Evolutionary conservation across 2,797 vertebrate species (phyloP), one percentile per base, ranked within the genome.

Genomic region (Falco concolor): DNA sequence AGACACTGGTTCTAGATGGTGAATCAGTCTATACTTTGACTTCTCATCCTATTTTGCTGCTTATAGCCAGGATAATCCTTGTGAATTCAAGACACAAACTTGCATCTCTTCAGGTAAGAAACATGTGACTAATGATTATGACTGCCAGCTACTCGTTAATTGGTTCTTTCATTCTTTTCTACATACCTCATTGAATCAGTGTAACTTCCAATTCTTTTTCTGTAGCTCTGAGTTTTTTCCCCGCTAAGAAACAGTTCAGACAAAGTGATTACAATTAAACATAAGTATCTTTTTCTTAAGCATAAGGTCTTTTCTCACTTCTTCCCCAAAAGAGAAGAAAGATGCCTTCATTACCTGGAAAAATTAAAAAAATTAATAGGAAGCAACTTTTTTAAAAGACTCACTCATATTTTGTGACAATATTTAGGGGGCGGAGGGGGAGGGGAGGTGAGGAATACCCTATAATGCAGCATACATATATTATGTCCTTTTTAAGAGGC

Each of bases 11-110:
- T 93, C 97, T 99, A 95, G 99, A 99, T 74, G 99, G 99, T 30
- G 99, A 99, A 98, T 98, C 98, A 1, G 91, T 99, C 40, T 99
- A 99, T 97, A 98, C 98, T 92, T 97, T 99, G 97, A 98, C 98
- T 45, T 96, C 96, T 70, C 98, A 98, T 92, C 98, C 99, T 47
- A 32, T 99, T 65, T 98, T 99, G 60, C 97, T 99, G 50, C 97
- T 99, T 75, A 75, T 99, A 91, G 98, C 99, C 82, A 97, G 98
- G 80, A 97, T 98, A 45, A 97, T 99, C 70, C 98, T 99, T 83
- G 98, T 98, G 96, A 98, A 96, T 91, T 97, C 98, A 87, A 98
- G 97, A 44, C 96, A 97, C 36, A 98, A 98, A 88, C 98, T 99
- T 85, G 45, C 98, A 70, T 92, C 96, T 87, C 95, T 99, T 67